A percentile compares a stretch with the other conserved stretches of the same genome.
Conservation (phyloP, 2,888 invertebrate genomes). For the Aphodius sticticus region DNA sequence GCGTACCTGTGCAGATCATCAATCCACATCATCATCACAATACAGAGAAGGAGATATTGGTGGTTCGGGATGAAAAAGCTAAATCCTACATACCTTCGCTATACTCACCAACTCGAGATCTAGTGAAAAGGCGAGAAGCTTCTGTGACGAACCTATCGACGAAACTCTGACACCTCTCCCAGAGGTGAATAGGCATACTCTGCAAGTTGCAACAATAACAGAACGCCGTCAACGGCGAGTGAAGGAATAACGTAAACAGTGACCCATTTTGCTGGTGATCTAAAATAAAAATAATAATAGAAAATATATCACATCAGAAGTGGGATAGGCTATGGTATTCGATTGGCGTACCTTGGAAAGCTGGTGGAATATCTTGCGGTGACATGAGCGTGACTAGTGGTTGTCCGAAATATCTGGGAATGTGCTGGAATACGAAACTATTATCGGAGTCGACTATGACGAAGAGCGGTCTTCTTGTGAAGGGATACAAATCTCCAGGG, state of each 20-base stretch:
- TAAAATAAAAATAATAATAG: slow-evolving; percentile 42
- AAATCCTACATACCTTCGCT: slow-evolving; percentile 52
- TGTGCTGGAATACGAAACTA: slow-evolving; percentile 89
- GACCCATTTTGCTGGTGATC: slow-evolving; percentile 89
- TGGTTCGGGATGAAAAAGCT: slow-evolving; percentile 11
- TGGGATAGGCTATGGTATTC: background rate
- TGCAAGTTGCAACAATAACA: slow-evolving; percentile 91
- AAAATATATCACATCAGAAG: background rate
- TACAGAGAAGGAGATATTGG: slow-evolving; percentile 5
- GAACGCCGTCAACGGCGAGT: slow-evolving; percentile 91
- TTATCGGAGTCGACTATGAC: slow-evolving; percentile 96
- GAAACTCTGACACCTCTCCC: slow-evolving; percentile 90
- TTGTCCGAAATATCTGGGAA: slow-evolving; percentile 90
- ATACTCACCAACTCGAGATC: slow-evolving; percentile 80
- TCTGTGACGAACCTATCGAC: slow-evolving; percentile 91
- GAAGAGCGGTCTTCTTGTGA: slow-evolving; percentile 91
- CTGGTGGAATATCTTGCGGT: slow-evolving; percentile 86
- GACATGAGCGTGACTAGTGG: slow-evolving; percentile 94
- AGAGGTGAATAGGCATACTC: slow-evolving; percentile 83
- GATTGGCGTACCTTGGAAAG: slow-evolving; percentile 74
- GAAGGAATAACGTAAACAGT: slow-evolving; percentile 93
- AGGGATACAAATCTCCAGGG: slow-evolving; percentile 93
- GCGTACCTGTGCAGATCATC: background rate
- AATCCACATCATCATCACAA: background rate
- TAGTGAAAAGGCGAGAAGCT: slow-evolving; percentile 82